phyloP scores from a whole-genome alignment of 2,797 vertebrate species.

The Todus mexicanus region DNA sequence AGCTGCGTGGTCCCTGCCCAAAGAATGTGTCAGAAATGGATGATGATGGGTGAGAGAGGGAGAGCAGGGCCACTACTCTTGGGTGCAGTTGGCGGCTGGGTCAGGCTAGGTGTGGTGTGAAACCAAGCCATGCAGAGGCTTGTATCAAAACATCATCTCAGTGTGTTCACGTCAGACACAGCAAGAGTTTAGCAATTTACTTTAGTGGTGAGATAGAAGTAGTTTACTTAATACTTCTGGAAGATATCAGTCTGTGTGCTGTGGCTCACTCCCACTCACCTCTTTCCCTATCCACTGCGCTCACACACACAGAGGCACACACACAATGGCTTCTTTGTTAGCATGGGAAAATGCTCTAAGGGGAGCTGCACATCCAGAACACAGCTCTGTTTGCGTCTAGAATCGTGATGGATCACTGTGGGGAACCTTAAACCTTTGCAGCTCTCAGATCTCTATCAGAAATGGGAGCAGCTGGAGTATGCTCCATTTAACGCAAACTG shows the following conservation, averaged over 20 bases:
- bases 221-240: not conserved
- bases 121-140: fast-evolving
- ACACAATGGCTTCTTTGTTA: not conserved
- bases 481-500: conserved; percentile 41
- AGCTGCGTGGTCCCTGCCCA: fast-evolving
- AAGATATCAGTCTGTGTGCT: not conserved
- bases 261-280: not conserved
- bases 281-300: not conserved
- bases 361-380: conserved; percentile 44
- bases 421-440: conserved; percentile 34
- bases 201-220: not conserved
- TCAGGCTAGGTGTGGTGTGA: not conserved
- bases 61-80: not conserved
- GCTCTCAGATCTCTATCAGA: conserved; percentile 30
- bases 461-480: conserved; percentile 12
- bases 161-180: not conserved
- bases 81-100: not conserved
- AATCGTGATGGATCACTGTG: conserved; percentile 34
- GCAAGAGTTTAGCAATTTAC: not conserved
- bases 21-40: not conserved
- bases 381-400: not conserved
- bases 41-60: not conserved
- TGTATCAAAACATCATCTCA: not conserved
- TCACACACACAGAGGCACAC: fast-evolving
- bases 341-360: not conserved